Percentiles rank a stretch among this genome's conserved stretches.
Conservation (phyloP, 35 echinoderm and acorn worm species). For the Acanthaster planci region DNA sequence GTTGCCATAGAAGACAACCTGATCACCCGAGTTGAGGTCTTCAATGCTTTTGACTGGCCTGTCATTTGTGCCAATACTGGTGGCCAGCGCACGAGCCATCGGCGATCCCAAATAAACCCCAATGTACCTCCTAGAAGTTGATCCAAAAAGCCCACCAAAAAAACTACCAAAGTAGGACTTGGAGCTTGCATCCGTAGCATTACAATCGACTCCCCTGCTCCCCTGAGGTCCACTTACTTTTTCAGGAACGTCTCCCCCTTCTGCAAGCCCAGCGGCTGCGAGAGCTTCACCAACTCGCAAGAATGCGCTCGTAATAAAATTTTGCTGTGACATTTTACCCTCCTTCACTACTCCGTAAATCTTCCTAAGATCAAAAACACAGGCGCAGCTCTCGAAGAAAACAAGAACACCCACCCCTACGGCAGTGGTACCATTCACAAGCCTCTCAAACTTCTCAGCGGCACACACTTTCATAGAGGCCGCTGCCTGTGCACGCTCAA, state of each 20-base stretch:
- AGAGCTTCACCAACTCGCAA: neutral
- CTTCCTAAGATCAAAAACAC: neutral
- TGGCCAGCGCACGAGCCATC: neutral
- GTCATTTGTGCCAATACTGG: neutral
- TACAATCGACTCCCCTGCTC: neutral
- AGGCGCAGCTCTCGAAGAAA: neutral
- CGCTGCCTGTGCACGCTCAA: neutral
- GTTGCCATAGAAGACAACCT: conserved; percentile 34
- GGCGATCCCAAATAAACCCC: neutral
- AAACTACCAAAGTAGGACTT: neutral
- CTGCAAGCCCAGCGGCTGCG: neutral
- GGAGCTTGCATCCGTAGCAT: neutral
- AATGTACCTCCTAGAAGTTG: neutral
- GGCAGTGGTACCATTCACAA: neutral
- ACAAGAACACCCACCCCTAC: neutral
- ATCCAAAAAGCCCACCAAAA: neutral
- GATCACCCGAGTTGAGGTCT: conserved; percentile 26
- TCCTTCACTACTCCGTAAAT: neutral
- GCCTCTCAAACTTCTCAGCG: conserved; percentile 14
- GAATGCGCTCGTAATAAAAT: neutral
- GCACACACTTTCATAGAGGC: neutral
- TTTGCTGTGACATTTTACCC: neutral
- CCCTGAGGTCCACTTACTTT: neutral
- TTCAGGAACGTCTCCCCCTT: neutral
- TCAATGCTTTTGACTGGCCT: neutral